Conservation (phyloP, 2,797 vertebrate species). For the Enteromius argenteus region DNA sequence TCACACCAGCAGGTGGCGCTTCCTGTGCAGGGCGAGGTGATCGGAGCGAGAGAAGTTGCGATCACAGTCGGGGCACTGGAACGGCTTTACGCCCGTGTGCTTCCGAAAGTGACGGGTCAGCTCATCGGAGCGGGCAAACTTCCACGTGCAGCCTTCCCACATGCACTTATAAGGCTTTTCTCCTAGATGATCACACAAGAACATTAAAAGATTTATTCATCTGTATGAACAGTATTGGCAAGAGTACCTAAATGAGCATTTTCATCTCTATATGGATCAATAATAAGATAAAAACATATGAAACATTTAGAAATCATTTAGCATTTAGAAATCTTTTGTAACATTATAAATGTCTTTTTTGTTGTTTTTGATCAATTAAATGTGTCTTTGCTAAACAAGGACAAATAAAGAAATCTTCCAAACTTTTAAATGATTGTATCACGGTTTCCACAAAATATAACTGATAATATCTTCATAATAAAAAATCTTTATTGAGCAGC, state of each 20-base stretch:
- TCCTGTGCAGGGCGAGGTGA: slow-evolving; percentile 97
- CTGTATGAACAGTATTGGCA: not conserved
- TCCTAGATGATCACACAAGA: slow-evolving; percentile 75
- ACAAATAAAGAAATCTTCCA: not conserved
- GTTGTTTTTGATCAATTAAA: not conserved
- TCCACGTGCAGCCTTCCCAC: slow-evolving; percentile 99
- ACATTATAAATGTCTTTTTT: not conserved
- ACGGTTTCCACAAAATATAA: not conserved
- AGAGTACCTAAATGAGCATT: not conserved
- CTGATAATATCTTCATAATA: not conserved
- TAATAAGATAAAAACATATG: not conserved
- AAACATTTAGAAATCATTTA: not conserved
- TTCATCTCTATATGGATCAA: not conserved
- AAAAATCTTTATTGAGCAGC: too few relatives aligned
- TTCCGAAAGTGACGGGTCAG: slow-evolving; percentile 98
- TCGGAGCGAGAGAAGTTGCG: slow-evolving; percentile 98
- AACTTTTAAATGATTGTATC: not conserved
- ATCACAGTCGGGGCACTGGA: slow-evolving; percentile 98
- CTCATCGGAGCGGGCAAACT: slow-evolving; percentile 98
- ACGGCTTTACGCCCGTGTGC: slow-evolving; percentile 98
- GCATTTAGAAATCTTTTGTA: not conserved
- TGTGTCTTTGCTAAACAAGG: not conserved
- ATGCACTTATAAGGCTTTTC: slow-evolving; percentile 98
- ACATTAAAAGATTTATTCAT: not conserved
- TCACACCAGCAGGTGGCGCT: slow-evolving; percentile 96